Percentiles rank a stretch among this genome's conserved stretches.
phyloP scores from a whole-genome alignment of 2,797 vertebrate genomes.

The Danio jaintianensis region DNA sequence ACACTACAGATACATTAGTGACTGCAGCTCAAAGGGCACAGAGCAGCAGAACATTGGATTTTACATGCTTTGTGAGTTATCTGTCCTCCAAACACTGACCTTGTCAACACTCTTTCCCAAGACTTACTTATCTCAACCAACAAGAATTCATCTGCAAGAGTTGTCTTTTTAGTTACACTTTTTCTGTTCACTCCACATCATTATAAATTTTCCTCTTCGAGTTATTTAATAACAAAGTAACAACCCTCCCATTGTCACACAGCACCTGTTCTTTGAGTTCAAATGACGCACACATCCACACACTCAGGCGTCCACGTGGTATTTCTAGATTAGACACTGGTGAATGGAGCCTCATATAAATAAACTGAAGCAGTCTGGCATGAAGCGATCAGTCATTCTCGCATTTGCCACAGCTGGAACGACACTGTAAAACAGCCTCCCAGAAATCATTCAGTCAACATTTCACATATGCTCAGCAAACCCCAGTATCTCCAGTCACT shows the following conservation, averaged over 20 bases:
- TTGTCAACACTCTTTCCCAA: neutral
- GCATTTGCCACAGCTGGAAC: neutral
- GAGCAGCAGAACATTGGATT: neutral
- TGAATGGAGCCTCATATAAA: neutral
- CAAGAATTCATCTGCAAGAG: slow-evolving; percentile 1
- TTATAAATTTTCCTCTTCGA: neutral
- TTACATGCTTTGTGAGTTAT: slow-evolving; percentile 1
- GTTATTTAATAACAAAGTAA: slow-evolving; percentile 12
- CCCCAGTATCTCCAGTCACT: neutral
- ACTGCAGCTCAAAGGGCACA: neutral
- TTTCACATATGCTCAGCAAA: slow-evolving; percentile 14
- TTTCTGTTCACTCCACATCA: neutral
- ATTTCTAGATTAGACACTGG: slow-evolving; percentile 2
- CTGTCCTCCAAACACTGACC: slow-evolving; percentile 21
- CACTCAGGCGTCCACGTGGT: neutral
- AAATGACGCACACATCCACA: neutral
- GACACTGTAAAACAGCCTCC: neutral
- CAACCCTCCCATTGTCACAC: neutral
- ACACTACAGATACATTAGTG: neutral
- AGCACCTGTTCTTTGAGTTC: neutral
- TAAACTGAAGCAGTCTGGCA: neutral
- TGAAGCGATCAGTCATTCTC: neutral
- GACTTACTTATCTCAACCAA: neutral
- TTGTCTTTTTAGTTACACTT: neutral
- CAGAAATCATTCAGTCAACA: neutral